phyloP scores from a whole-genome alignment of 2,113 vertebrate species.

The Peromyscus polionotus region DNA sequence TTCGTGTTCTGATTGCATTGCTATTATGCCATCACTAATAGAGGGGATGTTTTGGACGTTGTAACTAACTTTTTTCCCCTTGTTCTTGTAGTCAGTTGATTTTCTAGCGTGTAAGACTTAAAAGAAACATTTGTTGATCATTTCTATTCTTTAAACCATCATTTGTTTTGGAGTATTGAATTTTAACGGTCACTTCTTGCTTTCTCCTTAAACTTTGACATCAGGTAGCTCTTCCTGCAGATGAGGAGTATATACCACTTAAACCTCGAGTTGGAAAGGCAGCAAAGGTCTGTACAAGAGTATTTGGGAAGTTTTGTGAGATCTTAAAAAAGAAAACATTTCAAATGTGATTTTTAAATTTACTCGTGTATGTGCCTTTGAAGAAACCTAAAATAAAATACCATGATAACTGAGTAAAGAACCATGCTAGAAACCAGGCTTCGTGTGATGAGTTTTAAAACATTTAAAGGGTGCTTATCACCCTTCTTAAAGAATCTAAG shows the following conservation, averaged over 20 bases:
- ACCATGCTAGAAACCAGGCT: background rate
- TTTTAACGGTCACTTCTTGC: background rate
- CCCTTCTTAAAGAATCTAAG: background rate
- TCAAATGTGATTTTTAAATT: slow-evolving; percentile 12
- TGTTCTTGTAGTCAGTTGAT: background rate
- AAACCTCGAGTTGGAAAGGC: slow-evolving; percentile 96
- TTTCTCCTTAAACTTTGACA: slow-evolving; percentile 26
- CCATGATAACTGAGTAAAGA: background rate
- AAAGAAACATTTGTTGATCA: background rate
- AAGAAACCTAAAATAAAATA: background rate
- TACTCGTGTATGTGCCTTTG: background rate
- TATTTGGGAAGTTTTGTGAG: slow-evolving; percentile 24
- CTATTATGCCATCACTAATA: background rate
- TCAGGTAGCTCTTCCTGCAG: slow-evolving; percentile 95
- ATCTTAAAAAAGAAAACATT: background rate
- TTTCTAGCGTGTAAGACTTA: background rate
- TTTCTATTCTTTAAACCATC: background rate
- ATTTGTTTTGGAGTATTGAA: background rate
- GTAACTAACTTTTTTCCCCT: slow-evolving; percentile 6
- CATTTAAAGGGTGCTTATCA: slow-evolving; percentile 5
- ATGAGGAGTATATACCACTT: slow-evolving; percentile 93
- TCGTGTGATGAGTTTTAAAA: background rate
- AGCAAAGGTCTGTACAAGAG: slow-evolving; percentile 91
- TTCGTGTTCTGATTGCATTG: background rate
- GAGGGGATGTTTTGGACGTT: background rate